Evolutionary conservation across 2,113 vertebrate species (phyloP).

Genomic region (Corydoras maculifer): DNA sequence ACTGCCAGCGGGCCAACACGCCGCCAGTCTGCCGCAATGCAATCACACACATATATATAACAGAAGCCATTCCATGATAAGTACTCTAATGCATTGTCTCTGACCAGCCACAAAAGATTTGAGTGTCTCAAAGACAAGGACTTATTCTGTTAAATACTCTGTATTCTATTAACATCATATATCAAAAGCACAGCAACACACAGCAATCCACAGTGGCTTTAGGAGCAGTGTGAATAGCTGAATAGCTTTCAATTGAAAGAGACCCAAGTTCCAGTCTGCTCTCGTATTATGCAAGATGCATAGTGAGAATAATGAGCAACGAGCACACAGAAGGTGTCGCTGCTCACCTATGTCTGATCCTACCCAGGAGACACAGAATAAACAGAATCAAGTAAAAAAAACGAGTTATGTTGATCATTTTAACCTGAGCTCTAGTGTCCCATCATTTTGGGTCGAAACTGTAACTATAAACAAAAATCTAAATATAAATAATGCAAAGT

Average conservation of each 20-base stretch:
- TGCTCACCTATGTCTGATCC: too few species aligned
- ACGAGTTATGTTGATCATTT: too few species aligned
- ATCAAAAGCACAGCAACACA: constrained; percentile 25
- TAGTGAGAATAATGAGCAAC: not conserved
- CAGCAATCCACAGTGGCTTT: constrained; percentile 32
- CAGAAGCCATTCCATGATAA: not conserved
- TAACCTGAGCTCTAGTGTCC: too few species aligned
- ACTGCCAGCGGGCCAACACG: constrained; percentile 64
- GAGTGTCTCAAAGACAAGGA: not conserved
- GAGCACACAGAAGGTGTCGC: not conserved
- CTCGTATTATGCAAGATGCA: not conserved
- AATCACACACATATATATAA: constrained; percentile 29
- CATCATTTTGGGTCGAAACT: too few species aligned
- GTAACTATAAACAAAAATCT: too few species aligned
- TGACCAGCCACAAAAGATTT: too few species aligned
- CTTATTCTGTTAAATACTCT: not conserved
- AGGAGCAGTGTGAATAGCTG: constrained; percentile 10
- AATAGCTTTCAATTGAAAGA: not conserved
- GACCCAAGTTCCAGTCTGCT: constrained; percentile 3
- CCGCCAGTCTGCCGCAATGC: constrained; percentile 57
- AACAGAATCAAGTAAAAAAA: too few species aligned
- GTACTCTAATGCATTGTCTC: too few species aligned
- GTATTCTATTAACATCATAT: not conserved
- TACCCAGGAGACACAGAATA: too few species aligned
- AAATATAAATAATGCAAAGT: too few species aligned